These are phyloP conservation scores for Eciton burchellii DNA, from an alignment of 1,140 invertebrate species.

Conservation along the genomic window DNA sequence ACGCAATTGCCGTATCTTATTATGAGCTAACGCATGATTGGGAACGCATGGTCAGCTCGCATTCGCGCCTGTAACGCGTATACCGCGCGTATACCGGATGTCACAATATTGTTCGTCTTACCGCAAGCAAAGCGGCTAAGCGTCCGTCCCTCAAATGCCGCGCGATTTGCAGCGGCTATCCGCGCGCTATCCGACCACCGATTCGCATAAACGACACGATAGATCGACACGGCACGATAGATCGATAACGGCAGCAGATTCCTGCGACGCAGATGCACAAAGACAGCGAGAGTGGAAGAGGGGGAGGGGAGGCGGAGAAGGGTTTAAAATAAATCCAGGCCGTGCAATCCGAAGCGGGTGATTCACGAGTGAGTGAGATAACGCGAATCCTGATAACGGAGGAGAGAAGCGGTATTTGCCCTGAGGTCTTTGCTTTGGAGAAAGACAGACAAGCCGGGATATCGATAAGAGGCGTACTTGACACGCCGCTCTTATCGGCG, in stretches of 20 bases:
- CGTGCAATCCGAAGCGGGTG: neutral
- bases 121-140: constrained; percentile 62
- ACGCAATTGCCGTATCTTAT: constrained; percentile 48
- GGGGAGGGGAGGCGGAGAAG: too few species aligned
- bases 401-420: neutral
- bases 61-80: constrained; percentile 55
- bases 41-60: constrained; percentile 34
- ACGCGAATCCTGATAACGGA: constrained; percentile 4
- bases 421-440: constrained; percentile 37
- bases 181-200: too few species aligned
- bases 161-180: constrained; percentile 5
- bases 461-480: constrained; percentile 60
- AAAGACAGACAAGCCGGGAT: constrained; percentile 28
- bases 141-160: constrained; percentile 57
- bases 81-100: constrained; percentile 68
- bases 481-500: constrained; percentile 51
- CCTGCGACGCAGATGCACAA: neutral
- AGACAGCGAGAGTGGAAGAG: neutral
- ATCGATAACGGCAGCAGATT: neutral
- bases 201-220: too few species aligned
- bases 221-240: too few species aligned
- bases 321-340: neutral
- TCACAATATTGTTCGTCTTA: constrained; percentile 67
- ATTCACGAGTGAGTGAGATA: too few species aligned
- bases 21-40: constrained; percentile 37